Evolutionary conservation across 92 coral and sea anemone species (phyloP).

Genomic region (Actinostola sp.): DNA sequence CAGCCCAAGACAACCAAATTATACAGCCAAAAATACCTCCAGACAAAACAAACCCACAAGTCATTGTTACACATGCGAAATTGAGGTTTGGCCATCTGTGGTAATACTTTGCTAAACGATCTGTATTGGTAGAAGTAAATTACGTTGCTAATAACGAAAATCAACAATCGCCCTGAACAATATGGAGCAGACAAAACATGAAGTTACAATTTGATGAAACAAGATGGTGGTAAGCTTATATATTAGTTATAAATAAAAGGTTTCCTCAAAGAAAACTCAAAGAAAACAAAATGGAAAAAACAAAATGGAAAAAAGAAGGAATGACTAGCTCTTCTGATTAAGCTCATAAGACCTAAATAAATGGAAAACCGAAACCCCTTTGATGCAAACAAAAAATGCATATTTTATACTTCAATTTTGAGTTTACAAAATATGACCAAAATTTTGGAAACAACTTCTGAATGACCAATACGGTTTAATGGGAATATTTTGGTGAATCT

Average conservation of each 20-base stretch:
- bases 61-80: slow-evolving; percentile 12
- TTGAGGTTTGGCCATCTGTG: slow-evolving; percentile 26
- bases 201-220: neutral
- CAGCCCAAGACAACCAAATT: slow-evolving; percentile 13
- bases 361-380: no score
- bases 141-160: slow-evolving; percentile 21
- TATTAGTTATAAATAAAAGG: no score
- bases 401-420: no score
- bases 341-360: neutral
- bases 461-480: no score
- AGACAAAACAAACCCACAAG: slow-evolving; percentile 24
- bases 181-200: slow-evolving; percentile 15
- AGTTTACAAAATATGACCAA: no score
- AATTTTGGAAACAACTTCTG: no score
- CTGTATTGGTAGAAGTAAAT: slow-evolving; percentile 33
- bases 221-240: neutral
- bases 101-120: slow-evolving; percentile 2
- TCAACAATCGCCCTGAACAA: slow-evolving; percentile 18
- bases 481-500: no score
- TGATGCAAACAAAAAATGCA: no score
- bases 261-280: neutral
- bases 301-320: neutral
- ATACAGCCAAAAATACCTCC: neutral
- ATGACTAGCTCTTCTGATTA: neutral
- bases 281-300: neutral